Evolutionary conservation across 2,888 invertebrate genomes (phyloP).

Genomic region (Augiades crinisus): DNA sequence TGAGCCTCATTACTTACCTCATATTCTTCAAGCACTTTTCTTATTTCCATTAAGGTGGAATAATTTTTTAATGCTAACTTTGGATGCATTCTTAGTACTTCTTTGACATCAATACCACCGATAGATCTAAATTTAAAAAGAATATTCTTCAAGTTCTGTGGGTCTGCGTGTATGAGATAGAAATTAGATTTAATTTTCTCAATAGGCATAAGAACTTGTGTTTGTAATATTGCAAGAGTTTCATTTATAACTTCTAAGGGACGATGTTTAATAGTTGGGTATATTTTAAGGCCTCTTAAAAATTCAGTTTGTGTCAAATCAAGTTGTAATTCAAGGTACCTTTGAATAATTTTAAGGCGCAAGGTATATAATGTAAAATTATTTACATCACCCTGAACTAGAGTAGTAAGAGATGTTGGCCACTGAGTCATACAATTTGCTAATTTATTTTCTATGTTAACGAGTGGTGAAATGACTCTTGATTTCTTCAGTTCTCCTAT

Average conservation of each 20-base stretch:
- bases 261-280: constrained; percentile 70
- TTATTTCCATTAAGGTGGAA: constrained; percentile 52
- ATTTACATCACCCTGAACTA: constrained; percentile 57
- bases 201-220: constrained; percentile 56
- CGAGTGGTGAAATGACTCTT: constrained; percentile 42
- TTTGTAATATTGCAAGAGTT: constrained; percentile 56
- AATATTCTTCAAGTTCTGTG: constrained; percentile 64
- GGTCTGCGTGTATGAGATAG: constrained; percentile 65
- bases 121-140: constrained; percentile 54
- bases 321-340: constrained; percentile 65
- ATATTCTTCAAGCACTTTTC: constrained; percentile 58
- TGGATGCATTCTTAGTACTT: constrained; percentile 66
- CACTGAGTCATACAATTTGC: constrained; percentile 69
- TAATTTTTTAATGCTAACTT: constrained; percentile 60
- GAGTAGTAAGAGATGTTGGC: constrained; percentile 71
- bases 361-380: constrained; percentile 50
- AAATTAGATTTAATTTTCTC: constrained; percentile 69
- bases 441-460: constrained; percentile 67
- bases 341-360: constrained; percentile 66
- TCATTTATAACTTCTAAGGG: constrained; percentile 65
- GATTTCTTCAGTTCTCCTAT: constrained; percentile 53
- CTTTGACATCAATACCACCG: constrained; percentile 70
- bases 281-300: constrained; percentile 58
- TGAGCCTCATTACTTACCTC: constrained; percentile 65
- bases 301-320: constrained; percentile 65